Evolutionary conservation across 1,140 invertebrate genomes (phyloP), one percentile per base, ranked within the genome.

Genomic region (Chelonus insularis): DNA sequence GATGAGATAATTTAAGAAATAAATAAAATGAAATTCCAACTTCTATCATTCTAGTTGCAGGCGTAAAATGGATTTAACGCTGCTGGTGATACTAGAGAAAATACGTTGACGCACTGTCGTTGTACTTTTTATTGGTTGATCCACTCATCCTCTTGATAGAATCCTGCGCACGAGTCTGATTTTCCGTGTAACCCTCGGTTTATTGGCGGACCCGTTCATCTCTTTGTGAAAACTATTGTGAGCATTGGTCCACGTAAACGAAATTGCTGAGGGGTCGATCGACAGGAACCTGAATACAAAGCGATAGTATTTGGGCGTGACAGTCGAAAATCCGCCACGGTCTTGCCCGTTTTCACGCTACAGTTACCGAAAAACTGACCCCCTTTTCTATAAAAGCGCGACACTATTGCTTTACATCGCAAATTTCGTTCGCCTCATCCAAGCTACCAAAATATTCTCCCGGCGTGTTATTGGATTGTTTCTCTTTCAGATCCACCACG

Each of bases 231-330:
- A 65, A 67, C 67, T 39, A 72, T 71, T 73, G 70, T 71, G 68
- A 71, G 66, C 76, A 76, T 73, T 69, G 71, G 72, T 71, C 72
- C 75, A 75, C 68, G 68, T 74, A 73, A 76, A 72, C 69, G 67
- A 72, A 80, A 77, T 73, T 75, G 71, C 72, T 68, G 66, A 68
- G 68, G 73, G 72, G 66, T 64, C 47, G 52, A 60, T 39, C 36
- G 21, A 61, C 54, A 60, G 61, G 51, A 50, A 71, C 65, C 36
- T 62, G 69, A 74, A 72, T 74, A 78, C 75, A 79, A 79, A 72
- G 71, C 68, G 62, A 73, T 69, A 72, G 71, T 72, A 73, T 75
- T 76, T 72, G 72, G 74, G 76, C 73, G 76, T 77, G 77, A 80
- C 77, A 73, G 67, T 32, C 64, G 59, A 63, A 68, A 68, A 77